Percentiles rank a stretch among this genome's conserved stretches.
These are phyloP conservation scores for Dryobota labecula DNA, from an alignment of 2,888 invertebrate species.

Conservation along the genomic window DNA sequence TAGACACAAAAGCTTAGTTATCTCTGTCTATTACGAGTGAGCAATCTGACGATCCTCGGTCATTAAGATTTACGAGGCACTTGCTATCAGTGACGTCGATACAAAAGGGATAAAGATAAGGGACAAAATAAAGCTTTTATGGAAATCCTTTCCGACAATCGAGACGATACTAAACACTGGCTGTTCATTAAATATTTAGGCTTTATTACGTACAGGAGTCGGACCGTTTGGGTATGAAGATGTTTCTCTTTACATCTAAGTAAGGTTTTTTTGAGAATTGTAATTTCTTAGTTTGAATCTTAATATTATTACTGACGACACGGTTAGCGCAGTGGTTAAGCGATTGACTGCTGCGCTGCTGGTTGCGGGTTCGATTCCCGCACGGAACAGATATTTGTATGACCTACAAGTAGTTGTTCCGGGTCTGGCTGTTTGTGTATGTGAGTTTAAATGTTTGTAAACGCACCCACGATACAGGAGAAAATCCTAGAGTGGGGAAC, in stretches of 20 bases:
- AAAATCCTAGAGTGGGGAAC: too few relatives aligned
- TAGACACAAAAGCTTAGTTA: slow-evolving; percentile 63
- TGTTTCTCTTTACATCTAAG: background rate
- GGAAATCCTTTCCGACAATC: slow-evolving; percentile 69
- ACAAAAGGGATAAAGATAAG: slow-evolving; percentile 70
- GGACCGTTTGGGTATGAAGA: slow-evolving; percentile 6
- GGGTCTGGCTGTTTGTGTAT: too few relatives aligned
- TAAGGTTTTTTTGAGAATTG: background rate
- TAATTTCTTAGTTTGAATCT: background rate
- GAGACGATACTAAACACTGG: slow-evolving; percentile 65
- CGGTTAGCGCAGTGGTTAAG: too few relatives aligned
- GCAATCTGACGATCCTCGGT: slow-evolving; percentile 65
- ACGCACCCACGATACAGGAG: too few relatives aligned
- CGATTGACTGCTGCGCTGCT: too few relatives aligned
- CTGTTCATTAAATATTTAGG: slow-evolving; percentile 61
- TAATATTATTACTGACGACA: too few relatives aligned
- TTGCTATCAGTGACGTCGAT: slow-evolving; percentile 75
- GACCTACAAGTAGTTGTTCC: too few relatives aligned
- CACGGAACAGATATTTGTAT: too few relatives aligned
- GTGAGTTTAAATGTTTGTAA: too few relatives aligned
- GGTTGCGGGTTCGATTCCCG: too few relatives aligned
- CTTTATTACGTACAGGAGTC: slow-evolving; percentile 28
- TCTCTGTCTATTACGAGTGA: slow-evolving; percentile 64
- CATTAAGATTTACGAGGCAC: slow-evolving; percentile 80
- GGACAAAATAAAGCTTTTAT: slow-evolving; percentile 71